Evolutionary conservation across 2,888 invertebrate genomes (phyloP), one percentile per base, ranked within the genome.

Genomic region (Julus scandinavius): DNA sequence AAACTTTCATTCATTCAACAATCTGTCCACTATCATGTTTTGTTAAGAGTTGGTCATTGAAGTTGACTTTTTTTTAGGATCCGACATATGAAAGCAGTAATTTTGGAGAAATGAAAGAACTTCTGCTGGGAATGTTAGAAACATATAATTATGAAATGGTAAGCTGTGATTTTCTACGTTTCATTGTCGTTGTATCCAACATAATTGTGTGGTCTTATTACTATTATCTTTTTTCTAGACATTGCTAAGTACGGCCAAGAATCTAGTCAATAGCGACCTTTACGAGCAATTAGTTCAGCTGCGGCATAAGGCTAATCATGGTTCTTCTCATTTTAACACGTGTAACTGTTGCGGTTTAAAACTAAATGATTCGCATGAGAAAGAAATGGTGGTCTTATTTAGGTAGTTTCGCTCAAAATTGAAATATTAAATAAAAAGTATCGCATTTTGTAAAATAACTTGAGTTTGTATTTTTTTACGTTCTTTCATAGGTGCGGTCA

Each of bases 101-200:
- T 38, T 87, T 89, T 85, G 85, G 89, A 41, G 89, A 88, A 83
- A 87, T 89, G 80, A 80, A 87, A 86, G 88, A 89, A 29, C 50
- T 89, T 29, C 38, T 89, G n/a, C 38, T 89, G 15, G 89, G 88
- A 63, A 88, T 89, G 89, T 41, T 89, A 49, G 89, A 89, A 20
- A 87, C 88, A 3, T 89, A 89, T 58, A 87, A 89, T 80, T 89
- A 89, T 58, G 89, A 89, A 80, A 89, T 86, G 88, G 89, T 89
- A 86, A 41, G 40, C 83, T 87, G n/a, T 63, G 29, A 20, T 72
- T 72, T n/a, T 63, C n/a, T 15, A 29, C 29, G 13, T 72, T 72
- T 29, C 29, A 11, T 72, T 72, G 29, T 3, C 72, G 1, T 72
- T 29, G 72, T 29, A 72, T 7, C 29, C 11, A 72, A 29, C 9